Percentiles rank a stretch among this genome's conserved stretches.
phyloP scores from a whole-genome alignment of 2,888 invertebrate genomes.

The Drosophila pseudotalamancana region DNA sequence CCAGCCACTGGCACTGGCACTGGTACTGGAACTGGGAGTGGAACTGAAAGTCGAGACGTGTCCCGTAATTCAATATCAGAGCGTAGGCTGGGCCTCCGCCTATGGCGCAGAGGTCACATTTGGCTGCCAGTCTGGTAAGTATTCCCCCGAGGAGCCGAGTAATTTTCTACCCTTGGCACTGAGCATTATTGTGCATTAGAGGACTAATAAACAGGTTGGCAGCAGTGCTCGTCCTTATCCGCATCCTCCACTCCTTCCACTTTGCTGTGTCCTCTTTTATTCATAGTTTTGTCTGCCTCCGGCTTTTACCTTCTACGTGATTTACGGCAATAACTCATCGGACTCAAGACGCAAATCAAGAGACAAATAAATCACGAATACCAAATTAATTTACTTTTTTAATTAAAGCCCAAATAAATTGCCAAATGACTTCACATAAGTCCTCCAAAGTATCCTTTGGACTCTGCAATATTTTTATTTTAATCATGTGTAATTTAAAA shows the following conservation, averaged over 20 bases:
- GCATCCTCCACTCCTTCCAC: slow-evolving; percentile 9
- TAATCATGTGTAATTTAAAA: slow-evolving; percentile 1
- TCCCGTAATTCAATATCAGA: slow-evolving; percentile 76
- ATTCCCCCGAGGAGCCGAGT: slow-evolving; percentile 81
- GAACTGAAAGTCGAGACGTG: slow-evolving; percentile 81
- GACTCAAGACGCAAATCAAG: slow-evolving; percentile 68
- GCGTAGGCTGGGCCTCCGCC: slow-evolving; percentile 13
- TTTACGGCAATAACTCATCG: slow-evolving; percentile 82
- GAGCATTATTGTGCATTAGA: slow-evolving; percentile 83
- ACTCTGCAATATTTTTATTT: neutral
- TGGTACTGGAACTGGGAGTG: slow-evolving; percentile 1
- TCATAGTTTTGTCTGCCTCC: slow-evolving; percentile 61
- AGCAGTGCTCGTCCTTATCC: slow-evolving; percentile 9
- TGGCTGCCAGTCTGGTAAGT: slow-evolving; percentile 72
- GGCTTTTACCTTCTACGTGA: slow-evolving; percentile 82
- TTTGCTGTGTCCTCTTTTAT: slow-evolving; percentile 32
- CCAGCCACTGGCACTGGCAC: too few species aligned
- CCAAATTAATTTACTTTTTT: slow-evolving; percentile 75
- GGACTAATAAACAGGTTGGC: slow-evolving; percentile 83
- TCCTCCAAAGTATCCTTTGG: neutral
- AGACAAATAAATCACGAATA: slow-evolving; percentile 75
- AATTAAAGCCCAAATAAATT: slow-evolving; percentile 57
- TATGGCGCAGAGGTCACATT: slow-evolving; percentile 81
- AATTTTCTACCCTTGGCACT: slow-evolving; percentile 80
- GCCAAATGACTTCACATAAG: slow-evolving; percentile 33